Percentiles rank a stretch among this genome's conserved stretches.
Conservation (phyloP, 1,140 invertebrate species). For the Pseudomyrmex dendroicus region DNA sequence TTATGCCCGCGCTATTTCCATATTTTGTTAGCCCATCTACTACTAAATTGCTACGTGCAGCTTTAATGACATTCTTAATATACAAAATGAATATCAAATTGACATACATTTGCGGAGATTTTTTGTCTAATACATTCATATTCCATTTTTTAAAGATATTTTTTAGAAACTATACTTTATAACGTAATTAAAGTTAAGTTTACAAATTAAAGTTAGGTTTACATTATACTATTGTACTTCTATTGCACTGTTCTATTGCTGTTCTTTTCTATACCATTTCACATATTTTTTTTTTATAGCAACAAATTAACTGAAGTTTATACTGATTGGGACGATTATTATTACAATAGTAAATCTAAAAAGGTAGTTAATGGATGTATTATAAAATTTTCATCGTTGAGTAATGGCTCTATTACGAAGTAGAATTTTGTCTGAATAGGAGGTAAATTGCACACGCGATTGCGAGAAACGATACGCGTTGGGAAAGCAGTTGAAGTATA, state of each 20-base stretch:
- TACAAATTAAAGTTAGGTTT: no score
- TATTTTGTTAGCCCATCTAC: neutral
- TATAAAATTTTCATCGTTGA: conserved; percentile 42
- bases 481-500: conserved; percentile 11
- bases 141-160: no score
- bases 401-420: conserved; percentile 34
- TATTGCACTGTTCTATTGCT: no score
- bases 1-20: conserved; percentile 33
- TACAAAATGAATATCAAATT: neutral
- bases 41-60: neutral
- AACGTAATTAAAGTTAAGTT: no score
- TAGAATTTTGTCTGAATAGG: conserved; percentile 32
- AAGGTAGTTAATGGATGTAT: conserved; percentile 31
- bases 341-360: conserved; percentile 12
- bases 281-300: neutral
- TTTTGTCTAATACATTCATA: no score
- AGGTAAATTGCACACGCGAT: conserved; percentile 33
- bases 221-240: no score
- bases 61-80: neutral
- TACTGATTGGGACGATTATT: neutral
- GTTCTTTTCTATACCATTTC: neutral
- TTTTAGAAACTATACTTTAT: no score
- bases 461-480: conserved; percentile 6
- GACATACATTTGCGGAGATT: neutral
- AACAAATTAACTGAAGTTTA: neutral